A percentile compares a stretch with the other conserved stretches of the same genome.
Evolutionary conservation across 1,140 invertebrate genomes (phyloP).

Genomic region (Magallana ariakensis): DNA sequence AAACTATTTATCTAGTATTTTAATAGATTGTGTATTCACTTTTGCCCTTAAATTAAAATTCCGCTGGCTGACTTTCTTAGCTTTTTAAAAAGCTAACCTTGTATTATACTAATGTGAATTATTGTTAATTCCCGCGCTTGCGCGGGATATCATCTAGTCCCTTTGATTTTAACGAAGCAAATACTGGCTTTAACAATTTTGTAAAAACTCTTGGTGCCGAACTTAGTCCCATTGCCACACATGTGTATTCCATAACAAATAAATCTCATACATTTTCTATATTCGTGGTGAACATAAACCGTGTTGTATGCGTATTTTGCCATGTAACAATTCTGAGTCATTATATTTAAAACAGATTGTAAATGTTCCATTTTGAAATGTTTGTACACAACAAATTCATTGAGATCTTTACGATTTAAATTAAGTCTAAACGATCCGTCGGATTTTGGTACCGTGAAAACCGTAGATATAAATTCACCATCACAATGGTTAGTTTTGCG

Average conservation of each 20-base stretch:
- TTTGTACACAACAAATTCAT: slow-evolving; percentile 1
- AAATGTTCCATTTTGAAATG: slow-evolving; percentile 41
- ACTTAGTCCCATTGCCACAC: slow-evolving; percentile 24
- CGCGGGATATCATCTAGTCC: no score
- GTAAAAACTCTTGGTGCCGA: slow-evolving; percentile 24
- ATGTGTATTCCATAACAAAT: slow-evolving; percentile 32
- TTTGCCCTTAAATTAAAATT: no score
- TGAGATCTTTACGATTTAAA: slow-evolving; percentile 5
- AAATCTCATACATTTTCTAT: slow-evolving; percentile 38
- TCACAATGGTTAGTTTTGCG: neutral
- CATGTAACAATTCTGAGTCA: neutral
- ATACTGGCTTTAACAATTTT: slow-evolving; percentile 22
- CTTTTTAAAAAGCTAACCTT: no score
- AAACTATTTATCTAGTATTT: no score
- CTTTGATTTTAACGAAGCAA: slow-evolving; percentile 17
- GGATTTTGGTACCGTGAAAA: slow-evolving; percentile 1
- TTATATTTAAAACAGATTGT: neutral
- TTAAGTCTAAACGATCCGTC: neutral
- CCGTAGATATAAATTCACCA: neutral
- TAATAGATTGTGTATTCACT: no score
- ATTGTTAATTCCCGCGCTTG: no score
- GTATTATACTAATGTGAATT: no score
- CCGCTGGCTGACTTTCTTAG: no score
- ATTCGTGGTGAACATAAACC: neutral
- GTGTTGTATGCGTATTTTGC: neutral